A percentile compares a stretch with the other conserved stretches of the same genome.
These are phyloP conservation scores for Cecidostiba fungosa DNA, from an alignment of 2,888 invertebrate species.

Conservation along the genomic window DNA sequence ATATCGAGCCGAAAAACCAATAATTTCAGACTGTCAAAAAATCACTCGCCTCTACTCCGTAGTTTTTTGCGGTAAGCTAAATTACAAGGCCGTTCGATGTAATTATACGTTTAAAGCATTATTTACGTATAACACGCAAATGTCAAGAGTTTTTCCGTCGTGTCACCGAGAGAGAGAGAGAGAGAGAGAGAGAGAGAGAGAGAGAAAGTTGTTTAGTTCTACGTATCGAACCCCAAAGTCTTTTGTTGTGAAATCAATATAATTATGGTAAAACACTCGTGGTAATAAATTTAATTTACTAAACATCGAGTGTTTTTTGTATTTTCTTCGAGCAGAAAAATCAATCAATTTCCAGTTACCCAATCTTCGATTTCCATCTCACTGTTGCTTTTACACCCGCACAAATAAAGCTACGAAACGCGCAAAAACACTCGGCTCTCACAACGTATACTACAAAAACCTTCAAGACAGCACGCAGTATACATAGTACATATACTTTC, in stretches of 20 bases:
- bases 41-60: background rate
- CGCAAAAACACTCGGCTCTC: background rate
- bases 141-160: slow-evolving; percentile 5
- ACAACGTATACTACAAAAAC: background rate
- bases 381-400: background rate
- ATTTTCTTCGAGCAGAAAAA: background rate
- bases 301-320: background rate
- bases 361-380: background rate
- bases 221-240: background rate
- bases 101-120: slow-evolving; percentile 25
- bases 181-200: slow-evolving; percentile 6
- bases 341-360: background rate
- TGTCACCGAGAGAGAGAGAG: background rate
- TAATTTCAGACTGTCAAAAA: slow-evolving; percentile 39
- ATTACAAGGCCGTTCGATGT: slow-evolving; percentile 1
- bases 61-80: background rate
- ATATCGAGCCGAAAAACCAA: background rate
- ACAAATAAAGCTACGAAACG: background rate
- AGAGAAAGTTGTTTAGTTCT: background rate
- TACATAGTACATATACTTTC: background rate
- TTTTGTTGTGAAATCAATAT: background rate
- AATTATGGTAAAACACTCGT: background rate
- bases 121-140: background rate
- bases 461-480: background rate
- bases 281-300: background rate